Evolutionary conservation across 2,113 vertebrate species (phyloP), one percentile per base, ranked within the genome.

Genomic region (Rhipidura dahli): DNA sequence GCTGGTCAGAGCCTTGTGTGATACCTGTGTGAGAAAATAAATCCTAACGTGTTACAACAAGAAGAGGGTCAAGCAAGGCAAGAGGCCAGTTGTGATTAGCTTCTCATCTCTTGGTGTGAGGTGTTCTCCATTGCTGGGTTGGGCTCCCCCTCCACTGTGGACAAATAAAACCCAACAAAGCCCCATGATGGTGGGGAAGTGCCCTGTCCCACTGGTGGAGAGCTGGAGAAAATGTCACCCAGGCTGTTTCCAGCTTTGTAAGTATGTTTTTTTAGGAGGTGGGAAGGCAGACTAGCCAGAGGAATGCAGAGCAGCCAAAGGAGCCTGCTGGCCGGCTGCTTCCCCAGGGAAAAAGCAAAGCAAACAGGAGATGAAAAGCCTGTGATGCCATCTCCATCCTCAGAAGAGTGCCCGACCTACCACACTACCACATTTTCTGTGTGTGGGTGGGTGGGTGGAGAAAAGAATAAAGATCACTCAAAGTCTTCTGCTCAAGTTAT

Each of bases 301-400:
- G 71, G 80, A 95, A 90, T 20, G 7, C 0, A 0, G 37, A 65
- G 63, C 44, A 59, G 71, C 75, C 78, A 50, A 72, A 90, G 68
- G 70, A 94, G 78, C 26, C 83, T 84, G 50, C 50, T 45, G 59
- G 83, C 33, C 73, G 56, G 73, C 73, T 83, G 59, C 18, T 59
- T 94, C 81, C 94, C 65, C 61, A 15, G 75, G 78, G 66, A 18
- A 91, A 93, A 82, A 72, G 53, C 56, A 89, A 85, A 94, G 82
- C 39, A 80, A 96, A 89, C 72, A 95, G 73, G 57, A 96, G 95
- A 95, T 93, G 56, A 95, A 95, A 96, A 90, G 88, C 68, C 59
- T 86, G 51, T 26, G 86, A 83, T 90, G 83, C 88, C 16, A 8
- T 66, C 92, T 81, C 75, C 76, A 26, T 93, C 91, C 94, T 95